Evolutionary conservation across 2,113 vertebrate species (phyloP).

Genomic region (Dasyurus viverrinus): DNA sequence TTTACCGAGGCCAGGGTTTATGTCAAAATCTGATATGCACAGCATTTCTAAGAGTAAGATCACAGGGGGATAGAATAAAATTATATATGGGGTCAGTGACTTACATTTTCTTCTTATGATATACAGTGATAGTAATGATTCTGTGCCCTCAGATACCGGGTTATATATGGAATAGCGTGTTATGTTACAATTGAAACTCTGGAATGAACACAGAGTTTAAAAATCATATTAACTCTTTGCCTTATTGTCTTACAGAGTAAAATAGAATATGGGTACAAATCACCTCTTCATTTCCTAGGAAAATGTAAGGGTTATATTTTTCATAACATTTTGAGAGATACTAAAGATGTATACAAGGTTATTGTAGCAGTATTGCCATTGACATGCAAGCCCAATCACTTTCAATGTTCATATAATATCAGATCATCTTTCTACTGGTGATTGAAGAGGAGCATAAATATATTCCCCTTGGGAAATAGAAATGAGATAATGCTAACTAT

Average conservation of each 20-base stretch:
- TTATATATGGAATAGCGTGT: neutral
- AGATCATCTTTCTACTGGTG: neutral
- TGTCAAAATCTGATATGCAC: neutral
- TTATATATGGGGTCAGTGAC: neutral
- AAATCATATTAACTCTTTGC: neutral
- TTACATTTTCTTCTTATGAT: neutral
- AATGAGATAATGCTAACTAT: neutral
- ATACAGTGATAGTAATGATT: neutral
- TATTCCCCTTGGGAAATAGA: slow-evolving; percentile 11
- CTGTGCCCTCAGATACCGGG: neutral
- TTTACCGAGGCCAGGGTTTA: neutral
- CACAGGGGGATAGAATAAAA: too few relatives aligned
- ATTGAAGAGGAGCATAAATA: slow-evolving; percentile 16
- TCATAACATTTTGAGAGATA: neutral
- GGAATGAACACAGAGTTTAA: neutral
- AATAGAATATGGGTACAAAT: neutral
- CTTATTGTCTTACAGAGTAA: neutral
- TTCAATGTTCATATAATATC: neutral
- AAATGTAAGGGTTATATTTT: neutral
- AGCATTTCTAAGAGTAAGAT: fast-evolving
- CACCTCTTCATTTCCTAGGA: neutral
- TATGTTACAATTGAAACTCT: neutral
- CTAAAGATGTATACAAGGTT: neutral
- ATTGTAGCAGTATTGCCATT: neutral
- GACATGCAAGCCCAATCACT: neutral